phyloP scores from a whole-genome alignment of 1,140 invertebrate genomes.

The Rhysida immarginata region DNA sequence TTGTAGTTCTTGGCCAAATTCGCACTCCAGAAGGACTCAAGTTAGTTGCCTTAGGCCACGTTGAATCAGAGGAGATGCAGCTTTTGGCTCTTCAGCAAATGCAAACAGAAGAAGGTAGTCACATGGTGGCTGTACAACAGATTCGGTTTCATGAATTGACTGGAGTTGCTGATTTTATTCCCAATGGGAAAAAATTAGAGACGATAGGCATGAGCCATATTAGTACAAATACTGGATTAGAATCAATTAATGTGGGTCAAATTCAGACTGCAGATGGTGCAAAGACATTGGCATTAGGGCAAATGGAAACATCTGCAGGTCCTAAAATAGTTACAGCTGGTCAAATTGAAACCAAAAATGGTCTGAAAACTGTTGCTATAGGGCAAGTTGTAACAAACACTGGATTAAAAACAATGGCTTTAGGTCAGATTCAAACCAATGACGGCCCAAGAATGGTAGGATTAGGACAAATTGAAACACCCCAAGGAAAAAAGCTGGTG shows the following conservation, averaged over 20 bases:
- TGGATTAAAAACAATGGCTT: background rate
- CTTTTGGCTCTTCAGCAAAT: background rate
- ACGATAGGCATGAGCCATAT: too few species aligned
- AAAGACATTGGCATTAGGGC: constrained; percentile 13
- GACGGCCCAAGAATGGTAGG: constrained; percentile 16
- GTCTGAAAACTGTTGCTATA: constrained; percentile 45
- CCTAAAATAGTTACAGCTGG: constrained; percentile 50
- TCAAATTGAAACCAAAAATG: constrained; percentile 37
- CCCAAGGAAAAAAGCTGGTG: constrained; percentile 22
- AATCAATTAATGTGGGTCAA: background rate
- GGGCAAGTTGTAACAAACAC: background rate
- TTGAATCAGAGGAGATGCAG: background rate
- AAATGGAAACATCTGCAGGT: constrained; percentile 35
- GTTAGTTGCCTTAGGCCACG: constrained; percentile 7
- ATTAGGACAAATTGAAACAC: constrained; percentile 17
- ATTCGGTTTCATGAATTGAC: background rate
- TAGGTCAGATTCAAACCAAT: constrained; percentile 8
- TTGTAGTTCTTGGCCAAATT: constrained; percentile 20
- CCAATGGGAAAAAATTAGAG: background rate
- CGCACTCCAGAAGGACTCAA: background rate
- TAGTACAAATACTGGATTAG: background rate
- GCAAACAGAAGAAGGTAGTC: background rate
- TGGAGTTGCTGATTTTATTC: background rate
- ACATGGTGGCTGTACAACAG: constrained; percentile 2
- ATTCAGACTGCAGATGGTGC: constrained; percentile 15